Conservation (phyloP, 1,140 invertebrate species). For the Lasioglossum albipes region DNA sequence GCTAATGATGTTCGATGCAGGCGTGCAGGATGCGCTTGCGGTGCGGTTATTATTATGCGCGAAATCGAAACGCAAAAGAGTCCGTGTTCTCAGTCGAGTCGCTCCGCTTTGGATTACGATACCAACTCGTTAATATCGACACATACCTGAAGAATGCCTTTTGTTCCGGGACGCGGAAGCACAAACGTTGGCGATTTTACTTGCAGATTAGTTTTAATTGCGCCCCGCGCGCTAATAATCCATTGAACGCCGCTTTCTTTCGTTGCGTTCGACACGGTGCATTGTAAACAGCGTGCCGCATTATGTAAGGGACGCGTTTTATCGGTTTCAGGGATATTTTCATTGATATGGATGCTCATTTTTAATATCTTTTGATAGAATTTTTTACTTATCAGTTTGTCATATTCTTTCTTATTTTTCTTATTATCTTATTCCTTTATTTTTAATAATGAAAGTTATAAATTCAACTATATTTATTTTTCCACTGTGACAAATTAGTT, state of each 20-base stretch:
- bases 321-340: conserved; percentile 7
- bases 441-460: no score
- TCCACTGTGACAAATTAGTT: no score
- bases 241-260: conserved; percentile 36
- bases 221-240: conserved; percentile 12
- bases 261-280: background rate
- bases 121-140: conserved; percentile 35
- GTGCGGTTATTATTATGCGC: conserved; percentile 5
- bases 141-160: conserved; percentile 2
- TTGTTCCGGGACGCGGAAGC: conserved; percentile 32
- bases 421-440: no score
- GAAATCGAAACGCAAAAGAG: conserved; percentile 17
- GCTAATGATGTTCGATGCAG: background rate
- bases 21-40: conserved; percentile 4
- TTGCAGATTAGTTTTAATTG: conserved; percentile 36
- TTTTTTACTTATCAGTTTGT: no score
- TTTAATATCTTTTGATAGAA: no score
- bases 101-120: background rate
- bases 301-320: conserved; percentile 17
- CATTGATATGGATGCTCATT: background rate
- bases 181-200: conserved; percentile 9
- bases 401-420: no score
- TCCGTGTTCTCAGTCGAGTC: conserved; percentile 7
- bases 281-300: conserved; percentile 28
- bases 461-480: no score